Conservation (phyloP, 2,888 invertebrate genomes). For the Philaethria dido region DNA sequence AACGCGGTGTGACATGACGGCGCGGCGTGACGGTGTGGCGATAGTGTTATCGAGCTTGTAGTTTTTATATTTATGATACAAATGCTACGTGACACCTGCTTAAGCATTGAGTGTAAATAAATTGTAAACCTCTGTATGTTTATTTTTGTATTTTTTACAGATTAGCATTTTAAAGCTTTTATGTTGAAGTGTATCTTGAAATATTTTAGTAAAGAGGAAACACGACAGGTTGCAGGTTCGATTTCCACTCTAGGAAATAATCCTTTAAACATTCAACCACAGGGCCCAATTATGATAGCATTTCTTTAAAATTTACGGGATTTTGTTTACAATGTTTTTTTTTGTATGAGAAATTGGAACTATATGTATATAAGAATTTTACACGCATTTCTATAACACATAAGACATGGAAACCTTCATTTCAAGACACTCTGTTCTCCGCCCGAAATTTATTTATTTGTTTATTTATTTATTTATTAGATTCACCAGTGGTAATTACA, state of each 20-base stretch:
- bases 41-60: constrained; percentile 21
- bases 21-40: constrained; percentile 12
- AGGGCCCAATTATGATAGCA: neutral
- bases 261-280: too few species aligned
- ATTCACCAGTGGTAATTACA: too few species aligned
- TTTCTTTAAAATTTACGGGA: neutral
- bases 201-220: neutral
- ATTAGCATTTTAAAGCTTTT: neutral
- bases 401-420: too few species aligned
- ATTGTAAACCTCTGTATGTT: neutral
- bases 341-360: too few species aligned
- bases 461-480: too few species aligned
- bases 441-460: too few species aligned
- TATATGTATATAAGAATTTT: too few species aligned
- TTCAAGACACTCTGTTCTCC: too few species aligned
- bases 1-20: neutral
- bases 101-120: neutral
- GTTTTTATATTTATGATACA: constrained; percentile 11
- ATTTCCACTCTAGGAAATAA: too few species aligned
- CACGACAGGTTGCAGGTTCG: too few species aligned
- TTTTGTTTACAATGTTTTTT: neutral
- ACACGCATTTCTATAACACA: too few species aligned
- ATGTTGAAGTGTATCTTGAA: neutral
- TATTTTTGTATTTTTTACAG: neutral
- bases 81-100: neutral